These are phyloP conservation scores for Habroteleia sp. DNA, from an alignment of 2,888 invertebrate species.

Conservation along the genomic window DNA sequence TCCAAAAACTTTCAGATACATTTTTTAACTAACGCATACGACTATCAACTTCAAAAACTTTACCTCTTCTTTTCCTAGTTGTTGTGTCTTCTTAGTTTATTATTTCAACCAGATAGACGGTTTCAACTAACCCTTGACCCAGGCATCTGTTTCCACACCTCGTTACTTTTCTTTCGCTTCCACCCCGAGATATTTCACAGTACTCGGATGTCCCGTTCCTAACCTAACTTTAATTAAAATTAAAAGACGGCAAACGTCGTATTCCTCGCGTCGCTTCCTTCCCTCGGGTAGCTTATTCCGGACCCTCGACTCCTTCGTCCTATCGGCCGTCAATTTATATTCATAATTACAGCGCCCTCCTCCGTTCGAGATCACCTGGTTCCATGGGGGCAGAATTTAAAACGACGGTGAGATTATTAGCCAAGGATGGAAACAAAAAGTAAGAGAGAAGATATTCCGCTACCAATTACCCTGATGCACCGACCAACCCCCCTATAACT, in stretches of 20 bases:
- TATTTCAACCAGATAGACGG: conserved; percentile 49
- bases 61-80: too few relatives aligned
- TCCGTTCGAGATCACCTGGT: conserved; percentile 56
- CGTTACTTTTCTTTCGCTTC: conserved; percentile 28
- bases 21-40: not conserved
- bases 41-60: too few relatives aligned
- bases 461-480: conserved; percentile 56
- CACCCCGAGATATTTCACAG: conserved; percentile 50
- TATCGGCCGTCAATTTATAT: conserved; percentile 77
- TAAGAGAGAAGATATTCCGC: conserved; percentile 35
- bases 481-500: conserved; percentile 34
- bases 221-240: conserved; percentile 79
- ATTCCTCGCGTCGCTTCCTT: conserved; percentile 72
- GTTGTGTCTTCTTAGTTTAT: conserved; percentile 30
- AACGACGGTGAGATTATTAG: conserved; percentile 73
- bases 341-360: conserved; percentile 74
- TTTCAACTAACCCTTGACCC: conserved; percentile 38
- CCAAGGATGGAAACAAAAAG: conserved; percentile 72
- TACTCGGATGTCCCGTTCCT: conserved; percentile 54
- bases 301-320: conserved; percentile 63
- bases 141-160: conserved; percentile 57
- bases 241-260: conserved; percentile 77
- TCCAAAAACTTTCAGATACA: too few relatives aligned
- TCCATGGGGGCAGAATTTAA: conserved; percentile 65
- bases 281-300: conserved; percentile 56